phyloP scores from a whole-genome alignment of 1,140 invertebrate genomes.

The Diuraphis noxia region DNA sequence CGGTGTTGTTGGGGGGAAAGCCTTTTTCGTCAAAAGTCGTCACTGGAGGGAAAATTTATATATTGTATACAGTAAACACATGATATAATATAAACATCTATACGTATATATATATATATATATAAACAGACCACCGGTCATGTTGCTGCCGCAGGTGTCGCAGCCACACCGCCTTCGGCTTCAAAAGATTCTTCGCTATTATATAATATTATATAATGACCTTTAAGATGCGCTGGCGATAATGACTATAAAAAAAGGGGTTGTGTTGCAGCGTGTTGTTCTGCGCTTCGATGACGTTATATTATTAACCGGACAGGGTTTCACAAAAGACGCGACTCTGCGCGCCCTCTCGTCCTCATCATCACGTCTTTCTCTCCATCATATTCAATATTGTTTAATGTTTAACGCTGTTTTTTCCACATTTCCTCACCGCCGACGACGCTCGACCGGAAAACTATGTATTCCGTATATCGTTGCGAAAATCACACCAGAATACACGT shows the following conservation, averaged over 20 bases:
- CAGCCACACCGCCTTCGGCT: background rate
- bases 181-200: background rate
- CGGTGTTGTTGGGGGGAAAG: background rate
- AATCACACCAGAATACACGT: background rate
- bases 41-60: background rate
- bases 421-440: background rate
- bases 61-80: background rate
- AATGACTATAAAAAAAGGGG: constrained; percentile 14
- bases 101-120: background rate
- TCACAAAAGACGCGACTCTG: background rate
- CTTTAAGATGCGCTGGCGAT: background rate
- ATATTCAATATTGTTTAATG: background rate
- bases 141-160: background rate
- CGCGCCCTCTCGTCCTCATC: background rate
- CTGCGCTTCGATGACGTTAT: background rate
- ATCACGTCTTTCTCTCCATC: background rate
- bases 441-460: background rate
- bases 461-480: background rate
- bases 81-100: background rate
- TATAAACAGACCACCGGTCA: background rate
- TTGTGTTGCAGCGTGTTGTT: background rate
- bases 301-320: constrained; percentile 19
- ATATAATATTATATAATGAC: background rate
- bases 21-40: background rate
- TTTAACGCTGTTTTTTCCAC: background rate